Conservation (phyloP, 1,140 invertebrate species). For the Planococcus citri region DNA sequence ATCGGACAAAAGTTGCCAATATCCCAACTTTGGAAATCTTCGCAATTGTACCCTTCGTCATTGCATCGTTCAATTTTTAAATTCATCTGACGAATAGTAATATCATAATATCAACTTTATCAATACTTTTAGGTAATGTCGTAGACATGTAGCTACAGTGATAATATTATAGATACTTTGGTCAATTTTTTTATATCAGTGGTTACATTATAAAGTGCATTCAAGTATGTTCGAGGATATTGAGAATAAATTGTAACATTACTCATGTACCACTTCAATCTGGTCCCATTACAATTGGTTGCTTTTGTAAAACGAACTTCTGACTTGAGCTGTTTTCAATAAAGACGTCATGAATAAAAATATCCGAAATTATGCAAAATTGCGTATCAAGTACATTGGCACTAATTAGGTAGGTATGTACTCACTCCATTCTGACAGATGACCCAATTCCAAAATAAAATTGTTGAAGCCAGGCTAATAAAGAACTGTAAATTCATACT, state of each 20-base stretch:
- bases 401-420: no score
- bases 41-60: conserved; percentile 1
- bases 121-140: no score
- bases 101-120: no score
- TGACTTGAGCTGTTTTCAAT: background rate
- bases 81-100: background rate
- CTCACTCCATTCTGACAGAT: no score
- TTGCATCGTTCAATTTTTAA: conserved; percentile 10
- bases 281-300: background rate
- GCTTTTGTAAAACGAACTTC: background rate
- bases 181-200: background rate
- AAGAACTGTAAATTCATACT: no score
- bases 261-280: background rate
- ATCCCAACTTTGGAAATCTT: conserved; percentile 21
- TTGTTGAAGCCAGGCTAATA: no score
- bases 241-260: background rate
- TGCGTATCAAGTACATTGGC: no score
- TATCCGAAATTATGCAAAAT: no score
- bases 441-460: no score
- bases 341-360: no score
- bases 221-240: background rate
- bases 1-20: background rate
- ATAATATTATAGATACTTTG: background rate
- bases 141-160: no score
- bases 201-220: background rate